phyloP scores from a whole-genome alignment of 2,113 vertebrate genomes.

The Albula glossodonta region DNA sequence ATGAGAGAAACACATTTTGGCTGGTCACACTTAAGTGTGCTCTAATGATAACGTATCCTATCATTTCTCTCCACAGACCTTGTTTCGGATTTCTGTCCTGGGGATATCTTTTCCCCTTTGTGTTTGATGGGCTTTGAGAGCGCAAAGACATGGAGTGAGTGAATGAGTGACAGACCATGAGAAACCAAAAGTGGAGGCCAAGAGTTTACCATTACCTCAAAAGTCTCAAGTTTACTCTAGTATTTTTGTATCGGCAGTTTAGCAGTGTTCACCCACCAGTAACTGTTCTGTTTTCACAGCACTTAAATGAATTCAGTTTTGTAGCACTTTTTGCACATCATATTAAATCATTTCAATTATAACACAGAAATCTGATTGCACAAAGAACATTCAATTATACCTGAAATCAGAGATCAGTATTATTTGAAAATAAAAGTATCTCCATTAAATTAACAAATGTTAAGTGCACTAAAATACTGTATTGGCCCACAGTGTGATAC shows the following conservation, averaged over 20 bases:
- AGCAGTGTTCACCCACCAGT: no score
- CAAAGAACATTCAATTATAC: background rate
- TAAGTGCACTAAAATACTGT: no score
- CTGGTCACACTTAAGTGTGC: conserved; percentile 42
- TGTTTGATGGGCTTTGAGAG: background rate
- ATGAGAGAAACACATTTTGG: conserved; percentile 31
- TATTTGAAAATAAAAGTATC: no score
- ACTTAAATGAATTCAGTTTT: no score
- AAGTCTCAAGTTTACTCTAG: no score
- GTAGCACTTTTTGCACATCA: background rate
- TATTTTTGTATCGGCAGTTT: no score
- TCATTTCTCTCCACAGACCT: background rate
- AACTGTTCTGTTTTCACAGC: background rate
- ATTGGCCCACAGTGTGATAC: no score
- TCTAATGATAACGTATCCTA: conserved; percentile 28
- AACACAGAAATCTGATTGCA: background rate
- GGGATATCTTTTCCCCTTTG: conserved; percentile 10
- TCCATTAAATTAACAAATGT: no score
- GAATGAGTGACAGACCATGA: no score
- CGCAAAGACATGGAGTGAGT: no score
- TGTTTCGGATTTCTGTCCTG: conserved; percentile 11
- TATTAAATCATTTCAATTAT: background rate
- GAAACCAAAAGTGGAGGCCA: no score
- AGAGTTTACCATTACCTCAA: no score
- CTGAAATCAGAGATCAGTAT: background rate